Base-by-base conservation (phyloP, 2,797 vertebrate genomes). In the Phataginus tetradactyla region DNA sequence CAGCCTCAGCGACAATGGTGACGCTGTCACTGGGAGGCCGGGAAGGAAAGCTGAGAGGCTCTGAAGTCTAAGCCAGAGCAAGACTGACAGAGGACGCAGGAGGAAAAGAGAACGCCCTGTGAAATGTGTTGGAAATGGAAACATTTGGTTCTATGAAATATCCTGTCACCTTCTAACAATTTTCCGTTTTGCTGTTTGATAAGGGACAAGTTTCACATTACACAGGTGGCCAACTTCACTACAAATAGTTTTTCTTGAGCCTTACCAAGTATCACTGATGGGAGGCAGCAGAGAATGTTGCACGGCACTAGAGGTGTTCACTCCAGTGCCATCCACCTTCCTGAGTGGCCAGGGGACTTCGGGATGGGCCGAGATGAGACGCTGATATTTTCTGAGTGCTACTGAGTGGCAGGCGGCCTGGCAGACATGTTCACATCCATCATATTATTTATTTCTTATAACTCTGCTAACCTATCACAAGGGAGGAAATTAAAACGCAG, bases 121-220 rank as follows among this genome's bases (percentile, higher is more conserved):
- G 78, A 77, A 97, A 89, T 91, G 85, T 96, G 90, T 59, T 88
- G 80, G 77, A 96, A 92, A 95, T 86, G 23, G 91, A 68, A 97
- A 91, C 78, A 96, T 95, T 95, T 95, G 86, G 45, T 94, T 95
- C 81, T 79, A 39, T 85, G 86, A 96, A 96, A 96, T 87, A 75
- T 61, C 78, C 93, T 95, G 92, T 96, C 95, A 96, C 90, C 71
- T 95, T 80, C 92, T 78, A 89, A 91, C 95, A 93, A 77, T 95
- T 97, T 97, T 96, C 92, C 64, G 32, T 91, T 92, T 92, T 94
- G 72, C 88, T 94, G 17, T 92, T 95, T 97, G 92, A 77, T 96
- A 95, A 94, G 94, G 95, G 95, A 96, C 88, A 94, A 80, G 53
- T 92, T 90, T 96, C 92, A 93, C 85, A 84, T 96, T 29, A 81